Evolutionary conservation across 2,797 vertebrate genomes (phyloP).

Genomic region (Discoglossus pictus): DNA sequence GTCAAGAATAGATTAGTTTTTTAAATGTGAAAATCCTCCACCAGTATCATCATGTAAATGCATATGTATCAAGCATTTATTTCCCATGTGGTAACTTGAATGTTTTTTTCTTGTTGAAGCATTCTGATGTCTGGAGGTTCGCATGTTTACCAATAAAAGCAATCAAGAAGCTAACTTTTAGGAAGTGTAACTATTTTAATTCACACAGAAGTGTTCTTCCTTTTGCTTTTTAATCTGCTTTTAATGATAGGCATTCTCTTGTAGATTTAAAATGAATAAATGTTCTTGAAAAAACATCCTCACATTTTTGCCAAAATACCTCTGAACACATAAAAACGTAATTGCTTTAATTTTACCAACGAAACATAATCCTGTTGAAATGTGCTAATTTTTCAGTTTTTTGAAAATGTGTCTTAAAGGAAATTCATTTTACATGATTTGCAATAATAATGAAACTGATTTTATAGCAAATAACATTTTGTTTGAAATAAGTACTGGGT

Average conservation of each 20-base stretch:
- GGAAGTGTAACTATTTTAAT: too few species aligned
- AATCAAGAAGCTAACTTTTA: too few species aligned
- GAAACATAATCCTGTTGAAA: conserved; percentile 38
- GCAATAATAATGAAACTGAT: conserved; percentile 19
- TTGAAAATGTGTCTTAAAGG: conserved; percentile 4
- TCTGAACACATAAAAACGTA: conserved; percentile 25
- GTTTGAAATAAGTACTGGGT: conserved; percentile 14
- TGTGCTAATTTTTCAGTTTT: conserved; percentile 27
- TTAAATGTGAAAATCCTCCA: too few species aligned
- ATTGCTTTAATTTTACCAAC: conserved; percentile 44
- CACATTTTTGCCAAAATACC: conserved; percentile 25
- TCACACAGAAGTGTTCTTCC: too few species aligned
- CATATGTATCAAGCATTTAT: too few species aligned
- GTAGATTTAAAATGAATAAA: conserved; percentile 36
- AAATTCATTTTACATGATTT: conserved; percentile 8
- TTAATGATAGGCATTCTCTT: conserved; percentile 38
- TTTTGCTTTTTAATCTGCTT: too few species aligned
- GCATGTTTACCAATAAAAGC: too few species aligned
- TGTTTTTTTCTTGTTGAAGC: too few species aligned
- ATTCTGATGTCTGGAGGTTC: too few species aligned
- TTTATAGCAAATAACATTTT: conserved; percentile 35
- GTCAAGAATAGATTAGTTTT: too few species aligned
- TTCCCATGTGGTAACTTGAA: too few species aligned
- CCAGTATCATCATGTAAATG: too few species aligned
- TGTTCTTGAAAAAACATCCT: conserved; percentile 33